Base-by-base conservation (phyloP, 2,888 invertebrate genomes). In the Prenolepis imparis region DNA sequence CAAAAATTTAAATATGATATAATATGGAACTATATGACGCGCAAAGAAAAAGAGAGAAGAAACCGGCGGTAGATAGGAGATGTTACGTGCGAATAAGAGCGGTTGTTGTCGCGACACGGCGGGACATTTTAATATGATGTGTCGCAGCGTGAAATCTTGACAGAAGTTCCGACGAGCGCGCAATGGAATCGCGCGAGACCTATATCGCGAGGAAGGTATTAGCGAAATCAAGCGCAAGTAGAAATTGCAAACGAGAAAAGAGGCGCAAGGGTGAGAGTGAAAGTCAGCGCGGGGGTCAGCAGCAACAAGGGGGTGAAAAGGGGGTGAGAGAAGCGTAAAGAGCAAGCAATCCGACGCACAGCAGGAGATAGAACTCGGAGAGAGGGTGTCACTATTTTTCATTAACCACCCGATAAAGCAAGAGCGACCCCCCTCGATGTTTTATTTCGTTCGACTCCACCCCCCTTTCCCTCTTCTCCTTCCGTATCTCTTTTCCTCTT, bases 311-410 rank as follows among this genome's bases (percentile, higher is more conserved):
- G 80, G 88, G 81, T 39, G 6, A 67, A 52, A 59, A 63, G 39
- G 39, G 77, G 41, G 28, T 28, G 28, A 28, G 28, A 28, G 57
- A 73, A 74, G 67, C 52, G 68, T 84, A 85, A 88, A 87, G 86
- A 87, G 90, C 90, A 90, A 91, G 92, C 91, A 93, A 93, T 92
- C 92, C 91, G 86, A 83, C 86, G 87, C 93, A 87, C 92, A 92
- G 91, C 92, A 85, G 92, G 93, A 87, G 90, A 86, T 85, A 82
- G 85, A 89, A 89, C 85, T 73, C 86, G 74, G 86, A 24, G 88
- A 90, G 88, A 91, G 92, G 90, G 91, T 91, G 92, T 92, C 91
- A 92, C 92, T 93, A 93, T 93, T 93, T 93, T 93, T 93, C 93
- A 93, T 93, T 93, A 93, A 92, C 93, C 92, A 90, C 83, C 89